Evolutionary conservation across 2,113 vertebrate genomes (phyloP).

Genomic region (Chamaetylas fuelleborni): DNA sequence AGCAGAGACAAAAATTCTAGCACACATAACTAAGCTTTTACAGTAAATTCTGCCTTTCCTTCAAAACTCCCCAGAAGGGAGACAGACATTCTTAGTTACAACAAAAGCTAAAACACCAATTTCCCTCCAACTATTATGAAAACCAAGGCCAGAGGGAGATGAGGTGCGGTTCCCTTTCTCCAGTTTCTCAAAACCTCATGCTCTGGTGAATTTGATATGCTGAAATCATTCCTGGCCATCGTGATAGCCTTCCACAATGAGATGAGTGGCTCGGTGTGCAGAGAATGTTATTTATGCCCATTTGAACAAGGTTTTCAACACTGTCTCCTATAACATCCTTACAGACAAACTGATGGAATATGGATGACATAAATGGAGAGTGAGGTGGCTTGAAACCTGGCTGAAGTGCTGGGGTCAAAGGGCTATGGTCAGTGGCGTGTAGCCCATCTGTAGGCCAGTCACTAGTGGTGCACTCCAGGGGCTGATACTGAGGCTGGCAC

Average conservation of each 20-base stretch:
- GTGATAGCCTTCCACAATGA: not conserved
- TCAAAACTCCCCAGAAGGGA: conserved; percentile 42
- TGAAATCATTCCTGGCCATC: conserved; percentile 26
- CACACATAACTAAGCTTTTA: conserved; percentile 36
- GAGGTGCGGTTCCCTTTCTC: conserved; percentile 40
- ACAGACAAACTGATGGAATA: not conserved
- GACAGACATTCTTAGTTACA: conserved; percentile 28
- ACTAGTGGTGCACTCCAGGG: not conserved
- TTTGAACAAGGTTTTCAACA: not conserved
- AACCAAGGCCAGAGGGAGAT: not conserved
- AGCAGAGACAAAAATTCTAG: conserved; percentile 41
- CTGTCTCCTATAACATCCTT: not conserved
- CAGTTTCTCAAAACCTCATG: conserved; percentile 27
- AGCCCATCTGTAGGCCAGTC: not conserved
- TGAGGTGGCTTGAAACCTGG: not conserved
- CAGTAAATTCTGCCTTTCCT: conserved; percentile 48
- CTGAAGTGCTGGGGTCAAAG: not conserved
- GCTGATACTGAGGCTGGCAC: not conserved
- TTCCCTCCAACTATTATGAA: conserved; percentile 47
- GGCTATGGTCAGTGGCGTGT: not conserved
- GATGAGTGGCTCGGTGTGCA: not conserved
- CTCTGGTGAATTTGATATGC: conserved; percentile 24
- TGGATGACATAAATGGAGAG: not conserved
- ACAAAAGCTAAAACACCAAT: conserved; percentile 27
- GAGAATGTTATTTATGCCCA: not conserved